Evolutionary conservation across 1,140 invertebrate species (phyloP).

Genomic region (Drosophila gunungcola): DNA sequence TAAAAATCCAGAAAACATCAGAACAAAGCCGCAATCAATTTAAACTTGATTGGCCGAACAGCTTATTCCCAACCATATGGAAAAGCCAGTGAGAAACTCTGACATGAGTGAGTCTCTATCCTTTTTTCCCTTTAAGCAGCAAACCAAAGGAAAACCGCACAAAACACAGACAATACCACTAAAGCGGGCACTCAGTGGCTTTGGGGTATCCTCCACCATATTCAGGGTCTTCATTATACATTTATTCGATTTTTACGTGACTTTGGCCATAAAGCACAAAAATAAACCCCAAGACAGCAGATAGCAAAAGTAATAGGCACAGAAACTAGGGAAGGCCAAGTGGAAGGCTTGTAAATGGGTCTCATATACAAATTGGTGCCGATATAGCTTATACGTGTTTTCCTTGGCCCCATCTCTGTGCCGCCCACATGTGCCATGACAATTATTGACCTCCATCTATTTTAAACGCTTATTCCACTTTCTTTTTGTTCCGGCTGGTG

Average conservation of each 20-base stretch:
- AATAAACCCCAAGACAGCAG: constrained; percentile 55
- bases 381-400: constrained; percentile 44
- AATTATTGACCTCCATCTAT: constrained; percentile 77
- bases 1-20: background rate
- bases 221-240: constrained; percentile 66
- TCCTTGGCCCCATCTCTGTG: background rate
- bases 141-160: constrained; percentile 4
- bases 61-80: constrained; percentile 28
- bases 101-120: constrained; percentile 14
- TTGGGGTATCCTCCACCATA: constrained; percentile 17
- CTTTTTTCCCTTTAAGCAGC: background rate
- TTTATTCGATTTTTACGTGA: constrained; percentile 79
- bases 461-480: constrained; percentile 59
- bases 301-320: constrained; percentile 33
- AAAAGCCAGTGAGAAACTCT: constrained; percentile 29
- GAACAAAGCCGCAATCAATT: constrained; percentile 25
- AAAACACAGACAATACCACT: constrained; percentile 26
- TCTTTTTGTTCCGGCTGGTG: constrained; percentile 16
- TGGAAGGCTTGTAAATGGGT: constrained; percentile 41
- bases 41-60: constrained; percentile 30
- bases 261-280: constrained; percentile 73
- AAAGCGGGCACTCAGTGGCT: constrained; percentile 45
- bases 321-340: constrained; percentile 15
- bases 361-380: constrained; percentile 66
- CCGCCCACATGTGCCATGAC: constrained; percentile 46